phyloP scores from a whole-genome alignment of 2,888 invertebrate genomes.

The Tipula lateralis region DNA sequence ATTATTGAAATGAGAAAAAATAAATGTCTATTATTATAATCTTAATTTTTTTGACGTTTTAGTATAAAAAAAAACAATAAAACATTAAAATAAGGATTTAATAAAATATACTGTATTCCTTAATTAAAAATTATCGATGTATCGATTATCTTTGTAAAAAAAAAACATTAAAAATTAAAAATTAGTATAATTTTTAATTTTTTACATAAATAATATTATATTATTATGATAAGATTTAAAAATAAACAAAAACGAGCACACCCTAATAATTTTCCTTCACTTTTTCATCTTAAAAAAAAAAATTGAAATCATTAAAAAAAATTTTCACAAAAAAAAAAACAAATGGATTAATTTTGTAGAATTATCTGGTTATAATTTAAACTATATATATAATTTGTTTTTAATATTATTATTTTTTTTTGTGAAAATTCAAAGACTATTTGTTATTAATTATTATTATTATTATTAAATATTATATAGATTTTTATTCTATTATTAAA shows the following conservation, averaged over 20 bases:
- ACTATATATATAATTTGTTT: neutral
- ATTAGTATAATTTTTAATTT: neutral
- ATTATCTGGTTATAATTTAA: constrained; percentile 11
- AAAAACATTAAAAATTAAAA: neutral
- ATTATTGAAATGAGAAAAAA: neutral
- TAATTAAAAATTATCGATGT: neutral
- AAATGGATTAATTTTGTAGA: neutral
- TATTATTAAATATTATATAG: constrained; percentile 24
- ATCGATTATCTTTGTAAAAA: neutral
- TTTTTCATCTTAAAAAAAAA: constrained; percentile 1
- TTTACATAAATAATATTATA: neutral
- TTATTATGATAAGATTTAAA: constrained; percentile 6
- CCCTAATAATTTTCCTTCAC: constrained; percentile 24
- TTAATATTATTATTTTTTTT: constrained; percentile 9
- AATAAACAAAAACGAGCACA: constrained; percentile 14
- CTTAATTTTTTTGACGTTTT: constrained; percentile 20
- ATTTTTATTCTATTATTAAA: constrained; percentile 24
- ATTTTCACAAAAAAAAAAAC: neutral
- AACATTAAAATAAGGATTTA: neutral
- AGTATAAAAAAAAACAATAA: neutral
- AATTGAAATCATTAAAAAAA: neutral
- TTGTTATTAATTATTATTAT: constrained; percentile 20
- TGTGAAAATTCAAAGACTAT: constrained; percentile 24
- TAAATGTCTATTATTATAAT: constrained; percentile 7
- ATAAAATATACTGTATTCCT: constrained; percentile 19